Conservation (phyloP, 1,140 invertebrate species). For the Oedothorax gibbosus region DNA sequence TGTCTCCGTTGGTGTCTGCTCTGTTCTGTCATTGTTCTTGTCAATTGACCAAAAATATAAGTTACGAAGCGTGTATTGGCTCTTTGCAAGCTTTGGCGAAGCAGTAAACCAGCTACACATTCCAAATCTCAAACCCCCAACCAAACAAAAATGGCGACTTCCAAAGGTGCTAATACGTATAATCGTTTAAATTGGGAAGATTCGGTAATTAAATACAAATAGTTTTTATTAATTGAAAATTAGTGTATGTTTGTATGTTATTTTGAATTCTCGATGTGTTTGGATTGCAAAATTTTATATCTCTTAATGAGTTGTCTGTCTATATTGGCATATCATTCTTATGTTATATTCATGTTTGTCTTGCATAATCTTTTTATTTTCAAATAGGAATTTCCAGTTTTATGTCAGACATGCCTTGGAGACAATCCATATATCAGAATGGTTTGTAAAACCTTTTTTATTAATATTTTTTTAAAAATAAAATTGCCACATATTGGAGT, state of each 20-base stretch:
- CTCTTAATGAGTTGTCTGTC: too few species aligned
- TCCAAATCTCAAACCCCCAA: too few species aligned
- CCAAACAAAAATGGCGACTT: conserved; percentile 51
- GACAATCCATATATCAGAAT: conserved; percentile 99
- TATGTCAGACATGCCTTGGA: conserved; percentile 99
- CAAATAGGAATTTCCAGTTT: conserved; percentile 90
- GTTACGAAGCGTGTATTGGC: too few species aligned
- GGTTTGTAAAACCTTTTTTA: conserved; percentile 74
- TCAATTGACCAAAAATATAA: too few species aligned
- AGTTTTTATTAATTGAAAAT: too few species aligned
- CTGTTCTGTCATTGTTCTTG: too few species aligned
- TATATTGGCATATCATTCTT: neutral
- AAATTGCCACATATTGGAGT: too few species aligned
- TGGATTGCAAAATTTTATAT: too few species aligned
- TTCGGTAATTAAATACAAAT: conserved; percentile 84
- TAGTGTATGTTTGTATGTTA: neutral
- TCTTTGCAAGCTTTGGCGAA: too few species aligned
- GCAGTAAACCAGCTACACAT: too few species aligned
- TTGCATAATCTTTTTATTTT: conserved; percentile 64
- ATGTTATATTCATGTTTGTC: neutral
- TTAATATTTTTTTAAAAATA: too few species aligned
- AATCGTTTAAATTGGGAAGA: conserved; percentile 99
- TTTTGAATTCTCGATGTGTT: neutral
- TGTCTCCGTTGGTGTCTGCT: too few species aligned
- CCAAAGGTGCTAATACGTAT: conserved; percentile 95